These are phyloP conservation scores for Ariopsis seemanni DNA, from an alignment of 2,113 vertebrate species.

Conservation along the genomic window DNA sequence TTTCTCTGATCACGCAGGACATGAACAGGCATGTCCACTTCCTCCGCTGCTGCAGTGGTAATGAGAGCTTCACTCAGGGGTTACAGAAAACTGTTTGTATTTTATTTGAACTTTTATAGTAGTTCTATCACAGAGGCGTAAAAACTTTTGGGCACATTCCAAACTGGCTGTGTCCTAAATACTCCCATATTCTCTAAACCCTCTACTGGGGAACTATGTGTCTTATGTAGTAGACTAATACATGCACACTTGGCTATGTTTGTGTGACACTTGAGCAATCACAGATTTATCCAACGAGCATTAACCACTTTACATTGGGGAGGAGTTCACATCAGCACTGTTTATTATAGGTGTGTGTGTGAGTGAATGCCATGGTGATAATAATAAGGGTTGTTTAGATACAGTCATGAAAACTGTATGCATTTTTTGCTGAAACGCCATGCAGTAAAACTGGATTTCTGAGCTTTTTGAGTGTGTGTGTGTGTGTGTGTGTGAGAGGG, in stretches of 20 bases:
- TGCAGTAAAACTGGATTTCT: background rate
- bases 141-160: no score
- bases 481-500: constrained; percentile 55
- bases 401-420: background rate
- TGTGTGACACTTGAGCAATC: no score
- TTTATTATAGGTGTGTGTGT: constrained; percentile 27
- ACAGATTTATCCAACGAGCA: background rate
- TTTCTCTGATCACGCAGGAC: constrained; percentile 47
- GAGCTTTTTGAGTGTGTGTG: background rate
- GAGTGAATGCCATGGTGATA: background rate
- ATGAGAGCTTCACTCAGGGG: background rate
- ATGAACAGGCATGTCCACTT: constrained; percentile 57
- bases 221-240: background rate
- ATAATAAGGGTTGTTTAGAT: background rate
- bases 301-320: background rate
- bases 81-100: no score
- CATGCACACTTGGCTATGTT: background rate
- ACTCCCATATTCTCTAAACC: background rate
- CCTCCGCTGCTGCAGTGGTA: constrained; percentile 22
- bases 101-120: background rate
- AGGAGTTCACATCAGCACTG: background rate
- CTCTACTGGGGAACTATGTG: background rate
- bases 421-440: background rate
- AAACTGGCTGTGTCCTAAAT: background rate
- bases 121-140: no score